These are phyloP conservation scores for Lytechinus pictus DNA, from an alignment of 35 echinoderm and acorn worm genomes.

Conservation along the genomic window DNA sequence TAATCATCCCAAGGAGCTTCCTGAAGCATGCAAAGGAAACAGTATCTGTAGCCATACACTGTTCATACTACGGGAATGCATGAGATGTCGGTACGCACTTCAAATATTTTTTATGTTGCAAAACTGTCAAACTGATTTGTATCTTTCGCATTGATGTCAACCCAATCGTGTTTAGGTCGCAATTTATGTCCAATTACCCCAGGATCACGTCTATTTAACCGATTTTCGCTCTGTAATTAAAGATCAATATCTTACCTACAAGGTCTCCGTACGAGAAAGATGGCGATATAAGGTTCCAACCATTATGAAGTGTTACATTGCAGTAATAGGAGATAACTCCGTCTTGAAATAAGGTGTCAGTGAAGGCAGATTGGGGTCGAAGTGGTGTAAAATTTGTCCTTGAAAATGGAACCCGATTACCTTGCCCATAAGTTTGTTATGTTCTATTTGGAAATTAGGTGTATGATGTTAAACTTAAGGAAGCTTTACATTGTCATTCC, in stretches of 20 bases:
- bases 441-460: neutral
- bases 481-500: neutral
- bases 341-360: neutral
- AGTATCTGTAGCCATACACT: neutral
- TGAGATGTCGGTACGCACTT: neutral
- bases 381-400: neutral
- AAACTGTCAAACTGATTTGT: constrained; percentile 19
- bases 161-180: neutral
- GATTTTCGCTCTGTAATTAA: constrained; percentile 4
- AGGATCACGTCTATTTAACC: constrained; percentile 11
- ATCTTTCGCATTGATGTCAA: neutral
- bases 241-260: neutral
- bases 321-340: neutral
- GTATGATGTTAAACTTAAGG: neutral
- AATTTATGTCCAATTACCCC: constrained; percentile 12
- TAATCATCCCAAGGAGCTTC: no score
- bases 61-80: neutral
- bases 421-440: neutral
- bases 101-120: neutral
- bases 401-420: neutral
- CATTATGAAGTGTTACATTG: neutral
- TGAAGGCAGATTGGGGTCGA: neutral
- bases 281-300: neutral
- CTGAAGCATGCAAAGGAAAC: neutral
- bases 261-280: neutral